A percentile compares a stretch with the other conserved stretches of the same genome.
phyloP scores from a whole-genome alignment of 1,140 invertebrate species.

The Lepidurus packardi region DNA sequence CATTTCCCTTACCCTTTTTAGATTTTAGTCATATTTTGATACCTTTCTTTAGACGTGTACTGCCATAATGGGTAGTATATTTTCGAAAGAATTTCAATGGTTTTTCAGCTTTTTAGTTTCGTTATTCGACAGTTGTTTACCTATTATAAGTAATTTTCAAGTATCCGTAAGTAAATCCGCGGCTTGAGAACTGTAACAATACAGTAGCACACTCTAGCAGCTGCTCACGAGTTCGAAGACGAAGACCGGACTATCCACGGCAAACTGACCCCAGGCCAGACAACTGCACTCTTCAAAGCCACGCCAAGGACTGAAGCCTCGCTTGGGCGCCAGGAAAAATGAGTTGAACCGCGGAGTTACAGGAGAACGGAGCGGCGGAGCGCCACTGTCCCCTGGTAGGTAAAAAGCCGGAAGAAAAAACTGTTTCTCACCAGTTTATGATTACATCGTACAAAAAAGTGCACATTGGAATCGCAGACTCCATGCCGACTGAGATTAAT shows the following conservation, averaged over 20 bases:
- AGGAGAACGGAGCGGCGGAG: neutral
- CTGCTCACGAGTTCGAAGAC: neutral
- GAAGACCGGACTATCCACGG: neutral
- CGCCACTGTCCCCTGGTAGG: neutral
- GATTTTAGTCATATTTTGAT: neutral
- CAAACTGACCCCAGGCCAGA: neutral
- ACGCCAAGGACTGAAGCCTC: neutral
- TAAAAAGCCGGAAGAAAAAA: neutral
- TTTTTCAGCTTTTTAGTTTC: too few species aligned
- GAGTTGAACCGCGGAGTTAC: neutral
- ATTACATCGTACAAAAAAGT: neutral
- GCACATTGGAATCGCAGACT: neutral
- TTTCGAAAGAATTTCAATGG: too few species aligned
- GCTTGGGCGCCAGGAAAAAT: neutral
- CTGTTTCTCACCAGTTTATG: conserved; percentile 4
- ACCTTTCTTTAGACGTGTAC: neutral
- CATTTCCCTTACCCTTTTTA: neutral
- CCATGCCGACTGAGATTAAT: neutral
- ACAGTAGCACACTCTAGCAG: neutral
- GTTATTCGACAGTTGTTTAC: too few species aligned
- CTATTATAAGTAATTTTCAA: neutral
- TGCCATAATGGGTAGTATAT: too few species aligned
- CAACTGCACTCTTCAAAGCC: neutral
- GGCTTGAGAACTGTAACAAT: neutral
- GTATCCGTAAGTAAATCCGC: conserved; percentile 13